Base-by-base conservation (phyloP, 2,888 invertebrate species). In the Sturmia bella region DNA sequence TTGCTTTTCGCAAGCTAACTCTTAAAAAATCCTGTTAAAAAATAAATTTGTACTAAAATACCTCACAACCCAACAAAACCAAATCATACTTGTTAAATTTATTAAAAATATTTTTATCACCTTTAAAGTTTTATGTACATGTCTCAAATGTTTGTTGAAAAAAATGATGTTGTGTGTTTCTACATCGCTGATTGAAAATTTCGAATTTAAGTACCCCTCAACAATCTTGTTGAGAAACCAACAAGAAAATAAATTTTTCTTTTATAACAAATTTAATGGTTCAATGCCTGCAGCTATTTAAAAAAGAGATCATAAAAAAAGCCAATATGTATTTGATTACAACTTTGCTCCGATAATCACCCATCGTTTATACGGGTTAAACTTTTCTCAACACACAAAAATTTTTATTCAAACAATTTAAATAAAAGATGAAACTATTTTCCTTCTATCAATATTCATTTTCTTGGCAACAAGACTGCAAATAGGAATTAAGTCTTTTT, bases 361-460 rank as follows among this genome's bases (percentile, higher is more conserved):
- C 17, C 19, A 61, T 21, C 69, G 69, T 69, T 76, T 69, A 63
- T 69, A 61, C 45, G 76, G 76, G 76, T 69, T 69, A 61, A 75
- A 59, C 59, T 61, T 59, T 64, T 54, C 21, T 56, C 13, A 15
- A 17, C 43, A 37, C 56, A 39, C 6, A 66, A 17, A 63, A 15
- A 45, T 17, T 48, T 56, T 48, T 12, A 48, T 24, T 37, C 64
- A 56, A 24, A 17, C 45, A 37, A 74, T 64, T 74, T 56, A 17
- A 63, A 63, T 54, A 63, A 64, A 64, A 37, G 5, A 50, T 24
- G 24, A 15, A 73, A 54, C 32, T 21, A 54, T 61, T 17, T 63
- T 61, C 45, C 24, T 66, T 27, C 17, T 19, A 41, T 64, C 57
- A 66, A 48, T 66, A 57, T 74, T 45, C 64, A 24, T 48, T 54